Conservation (phyloP, 2,888 invertebrate genomes). For the Pachycephus smyrnensis region DNA sequence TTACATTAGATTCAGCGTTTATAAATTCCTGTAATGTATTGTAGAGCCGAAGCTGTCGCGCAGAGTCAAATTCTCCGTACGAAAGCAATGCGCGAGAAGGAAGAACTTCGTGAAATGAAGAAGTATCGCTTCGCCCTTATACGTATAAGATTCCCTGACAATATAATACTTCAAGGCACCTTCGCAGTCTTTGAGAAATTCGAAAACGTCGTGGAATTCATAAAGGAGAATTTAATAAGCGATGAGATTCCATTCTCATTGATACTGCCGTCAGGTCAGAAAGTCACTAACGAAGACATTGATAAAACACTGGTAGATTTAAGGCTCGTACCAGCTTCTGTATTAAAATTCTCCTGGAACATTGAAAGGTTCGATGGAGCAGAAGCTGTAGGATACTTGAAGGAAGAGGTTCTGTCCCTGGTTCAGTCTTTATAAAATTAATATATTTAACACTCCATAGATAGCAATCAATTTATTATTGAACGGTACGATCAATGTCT, state of each 20-base stretch:
- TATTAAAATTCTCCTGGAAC: slow-evolving; percentile 83
- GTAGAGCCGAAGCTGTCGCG: slow-evolving; percentile 81
- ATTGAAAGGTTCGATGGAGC: slow-evolving; percentile 69
- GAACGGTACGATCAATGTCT: background rate
- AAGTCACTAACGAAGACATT: slow-evolving; percentile 71
- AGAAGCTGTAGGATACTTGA: slow-evolving; percentile 75
- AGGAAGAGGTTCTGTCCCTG: slow-evolving; percentile 81
- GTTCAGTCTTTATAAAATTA: slow-evolving; percentile 71
- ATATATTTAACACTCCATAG: slow-evolving; percentile 15
- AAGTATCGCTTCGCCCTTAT: slow-evolving; percentile 89
- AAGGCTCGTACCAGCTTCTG: slow-evolving; percentile 84
- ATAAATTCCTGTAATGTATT: slow-evolving; percentile 27
- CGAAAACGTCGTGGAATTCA: slow-evolving; percentile 80
- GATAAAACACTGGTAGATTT: slow-evolving; percentile 83
- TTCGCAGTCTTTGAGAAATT: slow-evolving; percentile 88
- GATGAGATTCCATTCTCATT: slow-evolving; percentile 78
- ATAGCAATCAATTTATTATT: slow-evolving; percentile 4
- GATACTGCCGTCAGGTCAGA: slow-evolving; percentile 77
- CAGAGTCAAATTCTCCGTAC: slow-evolving; percentile 87
- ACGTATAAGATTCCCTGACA: slow-evolving; percentile 89
- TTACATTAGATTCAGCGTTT: slow-evolving; percentile 18
- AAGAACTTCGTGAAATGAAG: slow-evolving; percentile 82
- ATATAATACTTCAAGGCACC: slow-evolving; percentile 86
- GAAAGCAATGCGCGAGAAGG: slow-evolving; percentile 94
- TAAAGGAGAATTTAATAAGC: slow-evolving; percentile 80